phyloP scores from a whole-genome alignment of 2,113 vertebrate species.

The Piprites chloris region DNA sequence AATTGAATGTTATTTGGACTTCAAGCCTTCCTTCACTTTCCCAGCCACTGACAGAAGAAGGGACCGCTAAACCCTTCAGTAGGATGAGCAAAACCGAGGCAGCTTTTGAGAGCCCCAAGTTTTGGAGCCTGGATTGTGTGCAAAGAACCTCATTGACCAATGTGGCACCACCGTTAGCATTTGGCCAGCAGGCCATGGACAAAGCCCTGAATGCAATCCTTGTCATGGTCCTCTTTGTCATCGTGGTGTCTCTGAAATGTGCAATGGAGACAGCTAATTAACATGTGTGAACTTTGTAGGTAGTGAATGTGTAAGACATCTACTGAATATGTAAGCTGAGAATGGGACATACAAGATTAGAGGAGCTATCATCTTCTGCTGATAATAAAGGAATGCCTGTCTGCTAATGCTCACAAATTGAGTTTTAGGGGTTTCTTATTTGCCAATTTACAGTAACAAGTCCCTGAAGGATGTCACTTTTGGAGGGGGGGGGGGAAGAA shows the following conservation, averaged over 20 bases:
- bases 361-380: too few species aligned
- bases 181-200: conserved; percentile 41
- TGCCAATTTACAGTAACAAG: too few species aligned
- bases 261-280: conserved; percentile 75
- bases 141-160: conserved; percentile 34
- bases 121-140: not conserved
- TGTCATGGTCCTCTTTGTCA: conserved; percentile 66
- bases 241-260: conserved; percentile 82
- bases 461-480: not conserved
- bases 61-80: not conserved
- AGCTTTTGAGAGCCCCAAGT: not conserved
- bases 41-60: not conserved
- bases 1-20: not conserved
- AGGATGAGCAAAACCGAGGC: not conserved
- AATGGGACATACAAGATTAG: too few species aligned
- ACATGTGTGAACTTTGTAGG: too few species aligned
- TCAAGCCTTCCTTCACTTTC: not conserved
- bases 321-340: too few species aligned
- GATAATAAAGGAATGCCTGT: too few species aligned
- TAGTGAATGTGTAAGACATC: too few species aligned
- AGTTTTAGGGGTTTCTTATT: too few species aligned
- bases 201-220: conserved; percentile 55
- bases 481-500: too few species aligned
- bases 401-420: too few species aligned
- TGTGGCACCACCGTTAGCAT: conserved; percentile 17